These are phyloP conservation scores for Schizopygopsis malacanthus DNA, from an alignment of 2,797 vertebrate species.

Conservation along the genomic window DNA sequence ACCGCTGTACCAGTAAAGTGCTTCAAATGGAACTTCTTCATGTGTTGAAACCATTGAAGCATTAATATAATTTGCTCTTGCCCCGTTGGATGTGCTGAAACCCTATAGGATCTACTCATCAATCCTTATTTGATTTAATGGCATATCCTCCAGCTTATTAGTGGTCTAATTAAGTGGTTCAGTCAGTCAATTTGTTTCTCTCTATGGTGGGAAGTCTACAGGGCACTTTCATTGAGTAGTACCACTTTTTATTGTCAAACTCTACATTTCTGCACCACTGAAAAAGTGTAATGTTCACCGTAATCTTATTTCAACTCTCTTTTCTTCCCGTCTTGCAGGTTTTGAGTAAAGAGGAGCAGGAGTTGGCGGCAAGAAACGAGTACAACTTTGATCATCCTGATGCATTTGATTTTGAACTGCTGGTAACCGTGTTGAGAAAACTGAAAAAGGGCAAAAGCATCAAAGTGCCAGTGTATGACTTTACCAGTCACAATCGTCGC, in stretches of 20 bases:
- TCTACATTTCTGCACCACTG: not conserved
- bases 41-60: conserved; percentile 20
- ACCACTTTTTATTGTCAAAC: not conserved
- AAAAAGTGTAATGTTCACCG: not conserved
- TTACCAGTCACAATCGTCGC: conserved; percentile 84
- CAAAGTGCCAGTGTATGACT: conserved; percentile 90
- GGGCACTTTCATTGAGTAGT: not conserved
- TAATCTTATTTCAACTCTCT: not conserved
- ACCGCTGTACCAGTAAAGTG: conserved; percentile 30
- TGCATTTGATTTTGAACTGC: conserved; percentile 90
- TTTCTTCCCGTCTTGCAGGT: conserved; percentile 71
- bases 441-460: conserved; percentile 92
- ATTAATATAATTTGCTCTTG: conserved; percentile 3
- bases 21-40: conserved; percentile 15
- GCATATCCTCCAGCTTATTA: conserved; percentile 35
- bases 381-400: conserved; percentile 92
- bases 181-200: conserved; percentile 12
- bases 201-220: not conserved
- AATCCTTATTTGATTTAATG: conserved; percentile 51
- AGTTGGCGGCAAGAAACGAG: conserved; percentile 82
- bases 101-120: not conserved
- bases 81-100: not conserved
- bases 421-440: conserved; percentile 83
- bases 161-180: conserved; percentile 37
- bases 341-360: conserved; percentile 85